Conservation (phyloP, 2,888 invertebrate species). For the Hirudinaria manillensis region DNA sequence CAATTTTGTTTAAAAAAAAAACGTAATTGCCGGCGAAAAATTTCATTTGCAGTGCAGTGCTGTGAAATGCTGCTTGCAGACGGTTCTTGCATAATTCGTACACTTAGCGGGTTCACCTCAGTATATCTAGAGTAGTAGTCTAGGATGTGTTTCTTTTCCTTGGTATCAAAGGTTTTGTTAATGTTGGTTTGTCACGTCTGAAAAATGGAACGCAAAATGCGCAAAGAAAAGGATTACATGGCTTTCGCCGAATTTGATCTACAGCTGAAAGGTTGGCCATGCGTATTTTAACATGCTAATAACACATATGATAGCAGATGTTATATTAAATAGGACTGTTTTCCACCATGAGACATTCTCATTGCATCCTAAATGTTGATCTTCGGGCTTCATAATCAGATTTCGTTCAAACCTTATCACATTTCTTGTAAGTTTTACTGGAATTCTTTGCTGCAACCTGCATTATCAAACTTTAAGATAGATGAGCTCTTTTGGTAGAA, state of each 20-base stretch:
- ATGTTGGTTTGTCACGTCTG: conserved; percentile 4
- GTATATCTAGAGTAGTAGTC: not conserved
- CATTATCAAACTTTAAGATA: too few relatives aligned
- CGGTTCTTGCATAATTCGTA: conserved; percentile 15
- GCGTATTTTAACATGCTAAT: not conserved
- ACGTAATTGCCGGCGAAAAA: not conserved
- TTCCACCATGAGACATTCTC: too few relatives aligned
- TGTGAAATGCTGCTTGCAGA: conserved; percentile 15
- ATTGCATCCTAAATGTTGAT: too few relatives aligned
- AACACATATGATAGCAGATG: not conserved
- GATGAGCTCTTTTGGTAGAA: too few relatives aligned
- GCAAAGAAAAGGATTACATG: conserved; percentile 14
- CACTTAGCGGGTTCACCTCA: conserved; percentile 10
- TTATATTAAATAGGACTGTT: not conserved
- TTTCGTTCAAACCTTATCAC: too few relatives aligned
- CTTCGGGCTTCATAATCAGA: too few relatives aligned
- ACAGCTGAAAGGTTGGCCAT: conserved; percentile 11
- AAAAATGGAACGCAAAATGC: conserved; percentile 24
- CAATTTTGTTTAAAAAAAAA: not conserved
- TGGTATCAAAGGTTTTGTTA: conserved; percentile 10
- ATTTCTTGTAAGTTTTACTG: too few relatives aligned
- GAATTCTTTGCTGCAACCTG: too few relatives aligned
- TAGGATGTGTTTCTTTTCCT: conserved; percentile 1
- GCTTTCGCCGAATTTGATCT: conserved; percentile 15
- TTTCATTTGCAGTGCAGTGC: not conserved